Evolutionary conservation across 2,888 invertebrate genomes (phyloP), one percentile per base, ranked within the genome.

Genomic region (Merodon equestris): DNA sequence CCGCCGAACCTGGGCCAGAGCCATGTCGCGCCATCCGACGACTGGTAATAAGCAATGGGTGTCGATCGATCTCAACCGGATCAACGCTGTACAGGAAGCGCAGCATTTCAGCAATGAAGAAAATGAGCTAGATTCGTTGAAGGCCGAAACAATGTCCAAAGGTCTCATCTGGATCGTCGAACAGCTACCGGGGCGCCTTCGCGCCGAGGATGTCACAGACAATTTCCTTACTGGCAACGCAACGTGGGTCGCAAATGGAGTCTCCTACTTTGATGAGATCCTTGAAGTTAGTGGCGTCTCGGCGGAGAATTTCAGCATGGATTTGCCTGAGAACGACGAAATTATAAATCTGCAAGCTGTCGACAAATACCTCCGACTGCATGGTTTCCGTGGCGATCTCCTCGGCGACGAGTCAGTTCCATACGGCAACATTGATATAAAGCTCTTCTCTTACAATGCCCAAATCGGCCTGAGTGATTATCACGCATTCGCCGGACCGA

Each of bases 11-110:
- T 97, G 97, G 97, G 92, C 93, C 0, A 90, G 91, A 45, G 88
- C 91, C 1, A 92, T 97, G 84, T 90, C 92, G 0, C 89, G 90
- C 7, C 93, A 95, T 89, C 94, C 95, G 36, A 94, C 94, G 13
- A 95, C 95, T 47, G 95, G 95, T 72, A 94, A 94, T 87, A 95
- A 96, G 85, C 96, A 97, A 86, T 97, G 97, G 97, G 91, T 96
- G 83, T 90, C 94, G 4, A 91, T 96, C 0, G 94, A 96, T 87
- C 93, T 93, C 84, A 92, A 92, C 56, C 90, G 90, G 71, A 81
- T 88, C 27, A 85, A 85, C 1, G 64, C 60, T 40, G 68, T 68
- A 38, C 70, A 71, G 47, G 13, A 7, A 15, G 38, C 44, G 15
- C 56, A 72, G 58, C 70, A 50, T 60, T 67, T 54, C 61, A 54